phyloP scores from a whole-genome alignment of 2,888 invertebrate species.

The Agriopis leucophaearia region DNA sequence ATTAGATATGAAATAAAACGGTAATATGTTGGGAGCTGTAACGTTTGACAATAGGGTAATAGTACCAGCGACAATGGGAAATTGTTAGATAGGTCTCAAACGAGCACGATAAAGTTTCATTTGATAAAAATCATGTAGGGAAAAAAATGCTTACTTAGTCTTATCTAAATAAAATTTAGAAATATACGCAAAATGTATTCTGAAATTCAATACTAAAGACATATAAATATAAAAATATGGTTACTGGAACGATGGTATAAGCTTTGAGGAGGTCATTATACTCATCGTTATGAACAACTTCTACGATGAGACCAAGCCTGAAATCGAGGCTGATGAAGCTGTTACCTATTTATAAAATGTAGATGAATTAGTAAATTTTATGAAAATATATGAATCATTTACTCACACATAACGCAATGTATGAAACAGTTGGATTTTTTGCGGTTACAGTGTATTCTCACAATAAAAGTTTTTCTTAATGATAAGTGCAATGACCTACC shows the following conservation, averaged over 20 bases:
- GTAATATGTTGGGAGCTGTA: constrained; percentile 75
- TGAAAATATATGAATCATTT: too few relatives aligned
- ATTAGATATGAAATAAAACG: constrained; percentile 78
- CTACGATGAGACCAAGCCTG: too few relatives aligned
- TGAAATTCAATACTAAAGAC: background rate
- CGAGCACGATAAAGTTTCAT: constrained; percentile 73
- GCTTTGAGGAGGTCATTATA: too few relatives aligned
- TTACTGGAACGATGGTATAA: too few relatives aligned
- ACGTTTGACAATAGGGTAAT: constrained; percentile 71
- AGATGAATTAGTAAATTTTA: too few relatives aligned
- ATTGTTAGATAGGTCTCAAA: constrained; percentile 70
- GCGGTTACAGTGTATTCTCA: too few relatives aligned
- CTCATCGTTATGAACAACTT: too few relatives aligned
- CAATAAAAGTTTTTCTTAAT: background rate
- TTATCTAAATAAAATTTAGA: constrained; percentile 27
- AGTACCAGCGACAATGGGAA: constrained; percentile 74
- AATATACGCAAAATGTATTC: background rate
- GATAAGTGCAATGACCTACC: too few relatives aligned
- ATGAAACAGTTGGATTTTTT: too few relatives aligned
- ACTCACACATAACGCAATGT: background rate
- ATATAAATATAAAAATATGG: too few relatives aligned
- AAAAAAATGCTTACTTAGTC: background rate
- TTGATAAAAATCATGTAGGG: constrained; percentile 54
- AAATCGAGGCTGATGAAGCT: too few relatives aligned
- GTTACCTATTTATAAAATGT: too few relatives aligned